Percentiles rank a stretch among this genome's conserved stretches.
phyloP scores from a whole-genome alignment of 2,797 vertebrate genomes.

The Natrix natrix region DNA sequence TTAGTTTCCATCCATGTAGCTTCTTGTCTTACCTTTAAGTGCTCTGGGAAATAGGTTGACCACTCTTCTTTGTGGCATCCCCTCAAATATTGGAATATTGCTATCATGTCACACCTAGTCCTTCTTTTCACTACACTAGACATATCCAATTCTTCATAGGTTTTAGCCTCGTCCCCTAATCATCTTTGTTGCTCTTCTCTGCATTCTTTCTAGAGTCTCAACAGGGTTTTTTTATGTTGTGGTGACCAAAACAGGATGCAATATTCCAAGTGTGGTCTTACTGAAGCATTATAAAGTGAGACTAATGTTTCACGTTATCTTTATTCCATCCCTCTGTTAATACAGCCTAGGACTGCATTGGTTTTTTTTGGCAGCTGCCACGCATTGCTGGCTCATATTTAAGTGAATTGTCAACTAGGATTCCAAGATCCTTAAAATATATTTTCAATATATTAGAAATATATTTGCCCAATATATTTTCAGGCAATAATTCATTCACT shows the following conservation, averaged over 20 bases:
- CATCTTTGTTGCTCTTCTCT: background rate
- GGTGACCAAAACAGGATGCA: background rate
- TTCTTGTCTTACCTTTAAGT: background rate
- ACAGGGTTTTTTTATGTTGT: background rate
- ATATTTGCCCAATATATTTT: constrained; percentile 61
- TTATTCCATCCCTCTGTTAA: background rate
- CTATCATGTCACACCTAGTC: background rate
- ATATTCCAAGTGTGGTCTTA: background rate
- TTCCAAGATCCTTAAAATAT: background rate
- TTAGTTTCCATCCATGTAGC: background rate
- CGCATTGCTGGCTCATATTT: background rate
- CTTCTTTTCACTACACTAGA: background rate
- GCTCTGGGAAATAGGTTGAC: too few relatives aligned
- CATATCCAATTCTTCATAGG: background rate
- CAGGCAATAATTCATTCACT: constrained; percentile 7
- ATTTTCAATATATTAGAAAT: background rate
- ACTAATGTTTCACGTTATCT: background rate
- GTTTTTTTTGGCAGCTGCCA: background rate
- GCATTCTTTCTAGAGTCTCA: background rate
- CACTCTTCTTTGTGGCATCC: background rate
- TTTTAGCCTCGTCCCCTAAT: background rate
- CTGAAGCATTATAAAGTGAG: background rate
- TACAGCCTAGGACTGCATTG: background rate
- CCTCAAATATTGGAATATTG: background rate
- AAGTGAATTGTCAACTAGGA: background rate